Evolutionary conservation across 2,888 invertebrate species (phyloP).

Genomic region (Tromatobia lineatoria): DNA sequence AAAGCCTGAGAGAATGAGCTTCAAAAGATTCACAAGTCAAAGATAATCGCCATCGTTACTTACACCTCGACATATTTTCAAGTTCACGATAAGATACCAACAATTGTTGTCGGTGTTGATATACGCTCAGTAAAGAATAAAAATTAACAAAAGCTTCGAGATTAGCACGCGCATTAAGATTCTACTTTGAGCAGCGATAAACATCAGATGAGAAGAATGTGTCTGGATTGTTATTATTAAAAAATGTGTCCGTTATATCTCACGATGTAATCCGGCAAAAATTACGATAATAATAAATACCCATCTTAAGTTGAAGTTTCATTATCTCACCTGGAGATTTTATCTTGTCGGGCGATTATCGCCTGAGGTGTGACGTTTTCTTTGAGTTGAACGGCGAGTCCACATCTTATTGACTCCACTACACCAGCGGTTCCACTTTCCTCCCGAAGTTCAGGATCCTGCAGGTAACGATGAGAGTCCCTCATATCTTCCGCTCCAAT

Average conservation of each 20-base stretch:
- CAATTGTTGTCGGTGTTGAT: neutral
- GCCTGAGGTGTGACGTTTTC: slow-evolving; percentile 91
- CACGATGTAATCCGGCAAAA: neutral
- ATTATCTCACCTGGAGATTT: slow-evolving; percentile 89
- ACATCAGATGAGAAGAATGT: neutral
- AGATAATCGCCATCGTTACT: neutral
- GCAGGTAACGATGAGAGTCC: slow-evolving; percentile 83
- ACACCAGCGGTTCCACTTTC: slow-evolving; percentile 93
- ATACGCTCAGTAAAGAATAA: neutral
- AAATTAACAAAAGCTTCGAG: neutral
- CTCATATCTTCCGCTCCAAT: slow-evolving; percentile 81
- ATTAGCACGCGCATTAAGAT: neutral
- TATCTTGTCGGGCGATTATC: slow-evolving; percentile 91
- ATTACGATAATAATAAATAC: neutral
- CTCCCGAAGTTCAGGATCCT: slow-evolving; percentile 89
- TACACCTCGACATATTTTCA: neutral
- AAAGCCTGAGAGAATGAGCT: no score
- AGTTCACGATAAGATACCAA: slow-evolving; percentile 20
- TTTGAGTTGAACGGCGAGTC: slow-evolving; percentile 94
- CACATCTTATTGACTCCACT: slow-evolving; percentile 93
- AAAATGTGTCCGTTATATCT: neutral
- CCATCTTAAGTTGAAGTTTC: neutral
- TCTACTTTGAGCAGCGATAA: neutral
- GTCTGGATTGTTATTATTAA: neutral
- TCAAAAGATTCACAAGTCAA: slow-evolving; percentile 9